A percentile compares a stretch with the other conserved stretches of the same genome.
phyloP scores from a whole-genome alignment of 2,113 vertebrate species.

The Eonycteris spelaea region DNA sequence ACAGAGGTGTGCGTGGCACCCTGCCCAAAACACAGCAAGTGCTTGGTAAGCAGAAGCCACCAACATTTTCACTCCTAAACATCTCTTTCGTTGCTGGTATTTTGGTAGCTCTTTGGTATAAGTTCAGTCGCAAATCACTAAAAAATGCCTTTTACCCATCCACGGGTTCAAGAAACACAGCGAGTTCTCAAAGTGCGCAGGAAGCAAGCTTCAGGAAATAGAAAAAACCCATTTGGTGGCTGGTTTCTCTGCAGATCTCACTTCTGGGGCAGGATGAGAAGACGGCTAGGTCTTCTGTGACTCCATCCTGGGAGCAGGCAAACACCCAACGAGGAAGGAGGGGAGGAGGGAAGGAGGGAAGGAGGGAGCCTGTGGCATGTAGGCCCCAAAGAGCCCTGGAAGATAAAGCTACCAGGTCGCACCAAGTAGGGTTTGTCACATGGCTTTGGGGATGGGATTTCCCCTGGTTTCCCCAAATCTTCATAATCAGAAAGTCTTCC shows the following conservation, averaged over 20 bases:
- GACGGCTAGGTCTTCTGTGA: background rate
- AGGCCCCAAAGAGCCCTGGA: background rate
- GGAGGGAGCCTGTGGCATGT: background rate
- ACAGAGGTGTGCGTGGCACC: fast-evolving
- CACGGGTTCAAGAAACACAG: background rate
- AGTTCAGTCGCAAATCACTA: background rate
- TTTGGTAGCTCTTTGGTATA: background rate
- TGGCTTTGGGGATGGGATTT: background rate
- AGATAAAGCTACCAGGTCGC: background rate
- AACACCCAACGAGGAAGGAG: background rate
- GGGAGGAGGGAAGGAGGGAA: too few species aligned
- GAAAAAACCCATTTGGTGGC: background rate
- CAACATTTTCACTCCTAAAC: background rate
- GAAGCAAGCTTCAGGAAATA: background rate
- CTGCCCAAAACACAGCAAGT: background rate
- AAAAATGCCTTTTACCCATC: background rate
- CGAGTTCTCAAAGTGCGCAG: background rate
- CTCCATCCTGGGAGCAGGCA: background rate
- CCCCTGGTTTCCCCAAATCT: background rate
- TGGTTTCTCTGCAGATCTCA: background rate
- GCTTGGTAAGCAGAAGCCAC: background rate
- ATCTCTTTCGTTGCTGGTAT: background rate
- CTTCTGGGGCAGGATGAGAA: background rate
- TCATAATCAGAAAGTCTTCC: background rate
- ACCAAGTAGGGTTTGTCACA: background rate